These are phyloP conservation scores for Nomada flava DNA, from an alignment of 2,888 invertebrate genomes.

Conservation along the genomic window DNA sequence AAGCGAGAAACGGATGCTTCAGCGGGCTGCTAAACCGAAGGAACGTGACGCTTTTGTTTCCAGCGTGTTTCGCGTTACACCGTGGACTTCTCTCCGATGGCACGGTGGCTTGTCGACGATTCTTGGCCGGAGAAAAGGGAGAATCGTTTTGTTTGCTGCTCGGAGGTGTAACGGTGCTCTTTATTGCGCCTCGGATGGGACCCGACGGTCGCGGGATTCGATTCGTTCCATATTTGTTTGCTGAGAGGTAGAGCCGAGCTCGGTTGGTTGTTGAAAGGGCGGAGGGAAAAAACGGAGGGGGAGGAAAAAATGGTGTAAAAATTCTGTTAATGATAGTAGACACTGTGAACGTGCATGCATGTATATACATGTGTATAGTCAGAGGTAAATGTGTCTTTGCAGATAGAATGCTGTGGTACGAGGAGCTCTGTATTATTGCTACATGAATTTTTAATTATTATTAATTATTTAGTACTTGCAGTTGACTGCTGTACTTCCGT, in stretches of 20 bases:
- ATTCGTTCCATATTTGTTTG: constrained; percentile 32
- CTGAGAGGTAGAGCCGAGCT: not conserved
- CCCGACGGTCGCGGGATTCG: constrained; percentile 3
- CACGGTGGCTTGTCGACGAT: not conserved
- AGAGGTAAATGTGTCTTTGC: too few relatives aligned
- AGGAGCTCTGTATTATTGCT: too few relatives aligned
- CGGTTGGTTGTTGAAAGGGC: not conserved
- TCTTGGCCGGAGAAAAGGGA: not conserved
- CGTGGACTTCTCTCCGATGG: not conserved
- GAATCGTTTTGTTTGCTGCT: constrained; percentile 25
- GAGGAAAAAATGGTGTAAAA: not conserved
- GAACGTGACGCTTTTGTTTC: constrained; percentile 23
- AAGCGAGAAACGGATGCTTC: constrained; percentile 20
- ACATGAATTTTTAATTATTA: too few relatives aligned
- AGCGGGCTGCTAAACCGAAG: constrained; percentile 15
- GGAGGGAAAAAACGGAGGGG: not conserved
- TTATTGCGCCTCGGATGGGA: constrained; percentile 16
- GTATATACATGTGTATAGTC: too few relatives aligned
- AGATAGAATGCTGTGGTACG: too few relatives aligned
- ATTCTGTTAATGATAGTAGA: not conserved
- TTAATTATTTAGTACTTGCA: not conserved
- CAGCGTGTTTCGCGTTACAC: not conserved
- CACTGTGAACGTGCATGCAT: too few relatives aligned
- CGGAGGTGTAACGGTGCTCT: constrained; percentile 6
- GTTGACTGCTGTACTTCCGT: not conserved